These are phyloP conservation scores for Hylia prasina DNA, from an alignment of 2,113 vertebrate genomes.

Conservation along the genomic window DNA sequence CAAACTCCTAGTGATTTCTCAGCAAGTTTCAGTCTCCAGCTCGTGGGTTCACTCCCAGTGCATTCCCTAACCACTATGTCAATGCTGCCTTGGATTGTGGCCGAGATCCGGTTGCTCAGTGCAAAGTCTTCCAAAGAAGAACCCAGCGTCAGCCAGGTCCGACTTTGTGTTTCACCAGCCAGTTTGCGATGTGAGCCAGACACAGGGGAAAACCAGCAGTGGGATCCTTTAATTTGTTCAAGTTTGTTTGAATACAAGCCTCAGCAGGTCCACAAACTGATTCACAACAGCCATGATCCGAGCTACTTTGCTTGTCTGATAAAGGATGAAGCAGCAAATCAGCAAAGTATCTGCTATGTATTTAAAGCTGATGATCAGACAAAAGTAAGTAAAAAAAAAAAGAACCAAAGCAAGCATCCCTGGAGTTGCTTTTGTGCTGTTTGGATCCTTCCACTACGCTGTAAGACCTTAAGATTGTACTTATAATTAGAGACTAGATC, in stretches of 20 bases:
- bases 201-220: slow-evolving; percentile 67
- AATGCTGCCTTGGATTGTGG: slow-evolving; percentile 95
- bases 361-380: slow-evolving; percentile 88
- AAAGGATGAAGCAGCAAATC: slow-evolving; percentile 59
- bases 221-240: slow-evolving; percentile 85
- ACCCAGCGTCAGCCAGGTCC: slow-evolving; percentile 38
- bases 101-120: slow-evolving; percentile 80
- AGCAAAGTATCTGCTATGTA: slow-evolving; percentile 84
- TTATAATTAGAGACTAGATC: not conserved
- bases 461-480: not conserved
- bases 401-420: not conserved
- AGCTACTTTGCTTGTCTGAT: slow-evolving; percentile 90
- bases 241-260: slow-evolving; percentile 87
- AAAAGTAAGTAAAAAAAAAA: slow-evolving; percentile 78
- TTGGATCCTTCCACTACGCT: not conserved
- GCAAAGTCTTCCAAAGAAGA: slow-evolving; percentile 45
- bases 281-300: slow-evolving; percentile 91
- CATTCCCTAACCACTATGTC: slow-evolving; percentile 89
- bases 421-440: not conserved
- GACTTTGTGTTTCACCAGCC: slow-evolving; percentile 77
- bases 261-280: slow-evolving; percentile 85
- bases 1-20: slow-evolving; percentile 32
- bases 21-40: slow-evolving; percentile 77
- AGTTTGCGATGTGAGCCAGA: slow-evolving; percentile 79
- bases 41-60: slow-evolving; percentile 83